These are phyloP conservation scores for Elephantulus edwardii DNA, from an alignment of 2,113 vertebrate genomes.

Conservation along the genomic window DNA sequence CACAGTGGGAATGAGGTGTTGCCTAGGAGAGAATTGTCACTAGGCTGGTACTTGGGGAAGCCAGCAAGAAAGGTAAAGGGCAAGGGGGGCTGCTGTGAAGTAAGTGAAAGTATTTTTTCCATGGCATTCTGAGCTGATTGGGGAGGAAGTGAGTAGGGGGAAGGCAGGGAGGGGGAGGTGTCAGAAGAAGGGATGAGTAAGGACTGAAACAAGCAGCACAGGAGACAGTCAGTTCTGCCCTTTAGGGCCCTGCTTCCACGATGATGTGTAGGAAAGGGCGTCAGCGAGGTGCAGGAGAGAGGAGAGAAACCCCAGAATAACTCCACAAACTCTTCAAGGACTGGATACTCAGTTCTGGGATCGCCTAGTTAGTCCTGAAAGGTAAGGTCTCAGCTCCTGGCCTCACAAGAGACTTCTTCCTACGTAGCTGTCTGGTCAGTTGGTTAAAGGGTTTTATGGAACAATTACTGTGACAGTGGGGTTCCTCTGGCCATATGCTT, in stretches of 20 bases:
- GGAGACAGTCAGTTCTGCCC: background rate
- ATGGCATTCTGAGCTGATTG: background rate
- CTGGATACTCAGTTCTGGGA: background rate
- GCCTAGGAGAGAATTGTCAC: background rate
- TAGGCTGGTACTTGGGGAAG: background rate
- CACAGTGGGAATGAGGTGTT: background rate
- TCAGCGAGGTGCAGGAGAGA: background rate
- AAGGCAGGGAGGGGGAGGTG: background rate
- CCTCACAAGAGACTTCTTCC: background rate
- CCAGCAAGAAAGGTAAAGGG: background rate
- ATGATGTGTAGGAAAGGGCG: background rate
- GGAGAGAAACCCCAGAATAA: background rate
- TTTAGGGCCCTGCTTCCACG: background rate
- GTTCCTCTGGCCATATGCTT: background rate
- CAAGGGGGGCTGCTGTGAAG: rapidly evolving
- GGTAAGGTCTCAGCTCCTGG: background rate
- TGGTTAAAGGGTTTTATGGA: background rate
- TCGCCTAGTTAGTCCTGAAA: background rate
- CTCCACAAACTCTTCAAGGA: background rate
- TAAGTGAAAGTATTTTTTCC: background rate
- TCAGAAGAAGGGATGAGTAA: background rate
- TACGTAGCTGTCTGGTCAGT: background rate
- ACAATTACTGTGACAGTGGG: background rate
- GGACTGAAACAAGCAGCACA: background rate
- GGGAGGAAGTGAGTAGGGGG: background rate